These are phyloP conservation scores for Drosophila obscura DNA, from an alignment of 1,140 invertebrate genomes.

Conservation along the genomic window DNA sequence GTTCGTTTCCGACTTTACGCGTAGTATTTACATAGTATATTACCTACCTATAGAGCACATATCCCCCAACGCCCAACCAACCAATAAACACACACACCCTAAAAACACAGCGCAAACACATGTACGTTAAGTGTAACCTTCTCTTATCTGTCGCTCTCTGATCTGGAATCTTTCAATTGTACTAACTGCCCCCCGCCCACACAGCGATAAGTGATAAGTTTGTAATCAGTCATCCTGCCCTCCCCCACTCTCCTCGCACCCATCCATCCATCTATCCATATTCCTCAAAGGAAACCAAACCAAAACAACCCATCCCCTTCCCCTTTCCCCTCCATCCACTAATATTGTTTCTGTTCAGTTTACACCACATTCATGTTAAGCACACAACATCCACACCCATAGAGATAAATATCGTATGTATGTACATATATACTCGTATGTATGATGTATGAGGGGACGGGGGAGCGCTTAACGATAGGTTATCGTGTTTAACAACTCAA, in stretches of 20 bases:
- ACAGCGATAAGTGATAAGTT: constrained; percentile 53
- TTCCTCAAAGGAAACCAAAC: constrained; percentile 15
- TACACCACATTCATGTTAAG: constrained; percentile 43
- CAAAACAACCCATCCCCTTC: constrained; percentile 4
- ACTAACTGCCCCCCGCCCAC: constrained; percentile 50
- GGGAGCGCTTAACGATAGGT: constrained; percentile 39
- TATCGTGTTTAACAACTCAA: constrained; percentile 43
- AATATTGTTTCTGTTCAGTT: constrained; percentile 54
- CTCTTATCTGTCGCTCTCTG: constrained; percentile 48
- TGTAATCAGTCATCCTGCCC: constrained; percentile 56
- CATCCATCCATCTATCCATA: constrained; percentile 19
- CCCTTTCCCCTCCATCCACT: constrained; percentile 12
- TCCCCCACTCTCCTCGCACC: constrained; percentile 9
- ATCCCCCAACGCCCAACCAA: constrained; percentile 14
- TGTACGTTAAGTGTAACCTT: constrained; percentile 67
- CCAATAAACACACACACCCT: constrained; percentile 19
- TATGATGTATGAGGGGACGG: constrained; percentile 7
- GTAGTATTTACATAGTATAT: constrained; percentile 47
- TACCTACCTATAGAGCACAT: constrained; percentile 50
- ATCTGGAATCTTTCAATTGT: constrained; percentile 66
- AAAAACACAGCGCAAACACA: constrained; percentile 34
- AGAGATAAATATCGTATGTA: constrained; percentile 50
- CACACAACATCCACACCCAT: constrained; percentile 30
- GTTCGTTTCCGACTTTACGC: constrained; percentile 54
- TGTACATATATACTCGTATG: constrained; percentile 19